Conservation (phyloP, 2,888 invertebrate genomes). For the Auanema sp. region DNA sequence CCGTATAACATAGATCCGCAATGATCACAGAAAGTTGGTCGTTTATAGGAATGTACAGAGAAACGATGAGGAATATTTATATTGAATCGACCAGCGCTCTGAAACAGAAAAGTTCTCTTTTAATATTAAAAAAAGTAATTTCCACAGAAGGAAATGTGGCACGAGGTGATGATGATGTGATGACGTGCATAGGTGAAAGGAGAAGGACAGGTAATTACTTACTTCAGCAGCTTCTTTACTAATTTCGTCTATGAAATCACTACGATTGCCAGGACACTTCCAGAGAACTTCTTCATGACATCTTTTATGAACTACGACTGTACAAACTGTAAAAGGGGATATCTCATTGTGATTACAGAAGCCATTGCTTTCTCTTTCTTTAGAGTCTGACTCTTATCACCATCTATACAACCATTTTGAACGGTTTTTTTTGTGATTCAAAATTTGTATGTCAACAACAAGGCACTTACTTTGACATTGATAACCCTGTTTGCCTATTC, state of each 20-base stretch:
- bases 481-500: constrained; percentile 69
- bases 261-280: constrained; percentile 95
- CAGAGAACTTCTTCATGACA: constrained; percentile 96
- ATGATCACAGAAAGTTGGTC: constrained; percentile 99
- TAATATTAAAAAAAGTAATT: too few species aligned
- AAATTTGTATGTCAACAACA: not conserved
- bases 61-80: constrained; percentile 97
- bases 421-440: not conserved
- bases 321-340: constrained; percentile 79
- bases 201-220: constrained; percentile 1
- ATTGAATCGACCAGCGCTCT: constrained; percentile 76
- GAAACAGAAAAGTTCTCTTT: constrained; percentile 1
- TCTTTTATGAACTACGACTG: constrained; percentile 97
- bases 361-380: too few species aligned
- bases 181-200: not conserved
- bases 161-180: too few species aligned
- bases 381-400: too few species aligned
- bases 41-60: constrained; percentile 88
- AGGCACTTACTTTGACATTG: constrained; percentile 68
- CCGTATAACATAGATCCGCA: constrained; percentile 97
- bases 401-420: too few species aligned
- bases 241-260: constrained; percentile 52
- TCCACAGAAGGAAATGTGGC: too few species aligned
- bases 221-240: constrained; percentile 45
- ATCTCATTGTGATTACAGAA: not conserved